Conservation (phyloP, 2,113 vertebrate species). For the Maylandia zebra region DNA sequence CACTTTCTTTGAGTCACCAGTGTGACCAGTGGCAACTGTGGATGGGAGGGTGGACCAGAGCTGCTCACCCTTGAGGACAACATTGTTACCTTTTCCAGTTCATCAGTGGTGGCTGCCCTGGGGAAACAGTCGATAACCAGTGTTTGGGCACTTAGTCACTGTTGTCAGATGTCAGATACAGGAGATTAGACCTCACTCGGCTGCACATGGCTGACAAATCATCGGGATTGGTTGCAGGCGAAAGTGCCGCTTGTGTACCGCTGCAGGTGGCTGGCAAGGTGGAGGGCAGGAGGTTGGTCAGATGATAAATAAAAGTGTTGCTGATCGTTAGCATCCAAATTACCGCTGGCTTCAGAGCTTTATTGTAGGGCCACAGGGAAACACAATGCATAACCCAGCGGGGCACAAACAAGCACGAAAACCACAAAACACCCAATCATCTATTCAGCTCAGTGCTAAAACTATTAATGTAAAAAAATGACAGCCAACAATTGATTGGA, state of each 20-base stretch:
- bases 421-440: not conserved
- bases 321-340: not conserved
- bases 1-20: slow-evolving; percentile 11
- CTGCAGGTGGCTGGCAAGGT: not conserved
- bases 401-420: not conserved
- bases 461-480: not conserved
- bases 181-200: slow-evolving; percentile 46
- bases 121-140: slow-evolving; percentile 54
- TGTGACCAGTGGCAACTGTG: slow-evolving; percentile 6
- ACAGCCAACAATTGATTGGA: not conserved
- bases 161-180: slow-evolving; percentile 60
- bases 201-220: slow-evolving; percentile 48
- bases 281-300: not conserved
- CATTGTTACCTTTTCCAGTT: slow-evolving; percentile 57
- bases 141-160: slow-evolving; percentile 61
- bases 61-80: slow-evolving; percentile 25
- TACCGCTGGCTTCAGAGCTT: not conserved
- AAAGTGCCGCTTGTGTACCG: slow-evolving; percentile 3
- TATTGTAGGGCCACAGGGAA: not conserved
- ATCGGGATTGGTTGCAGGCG: slow-evolving; percentile 6
- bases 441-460: not conserved
- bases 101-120: slow-evolving; percentile 23
- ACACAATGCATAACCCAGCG: not conserved
- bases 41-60: not conserved
- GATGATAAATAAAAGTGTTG: slow-evolving; percentile 16